These are phyloP conservation scores for Drymodes brunneopygia DNA, from an alignment of 2,113 vertebrate species.

Conservation along the genomic window DNA sequence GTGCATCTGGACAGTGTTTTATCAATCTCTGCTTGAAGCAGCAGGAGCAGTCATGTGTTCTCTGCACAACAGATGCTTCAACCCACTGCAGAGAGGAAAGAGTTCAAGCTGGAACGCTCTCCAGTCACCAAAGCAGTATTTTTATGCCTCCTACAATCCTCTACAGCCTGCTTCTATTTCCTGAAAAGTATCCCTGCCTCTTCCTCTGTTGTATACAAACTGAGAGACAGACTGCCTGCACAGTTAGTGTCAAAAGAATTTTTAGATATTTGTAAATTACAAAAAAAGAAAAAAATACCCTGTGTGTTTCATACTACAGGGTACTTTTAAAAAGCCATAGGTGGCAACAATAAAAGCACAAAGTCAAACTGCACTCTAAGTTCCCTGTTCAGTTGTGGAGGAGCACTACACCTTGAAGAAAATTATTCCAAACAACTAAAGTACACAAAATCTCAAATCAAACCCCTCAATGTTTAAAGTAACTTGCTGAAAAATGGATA, in stretches of 20 bases:
- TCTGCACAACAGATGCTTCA: background rate
- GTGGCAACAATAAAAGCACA: background rate
- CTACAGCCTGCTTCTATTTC: background rate
- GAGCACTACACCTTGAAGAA: background rate
- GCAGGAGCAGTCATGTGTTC: background rate
- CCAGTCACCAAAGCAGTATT: background rate
- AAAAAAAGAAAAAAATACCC: fast-evolving
- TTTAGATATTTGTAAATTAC: background rate
- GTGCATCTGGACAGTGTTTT: background rate
- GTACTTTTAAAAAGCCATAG: background rate
- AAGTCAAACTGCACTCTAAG: background rate
- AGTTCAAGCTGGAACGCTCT: background rate
- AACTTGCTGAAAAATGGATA: background rate
- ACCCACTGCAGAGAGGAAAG: background rate
- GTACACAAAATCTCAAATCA: background rate
- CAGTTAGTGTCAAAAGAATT: background rate
- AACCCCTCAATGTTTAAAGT: background rate
- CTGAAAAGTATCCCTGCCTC: background rate
- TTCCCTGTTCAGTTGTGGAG: background rate
- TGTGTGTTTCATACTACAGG: background rate
- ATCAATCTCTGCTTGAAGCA: background rate
- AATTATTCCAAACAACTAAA: background rate
- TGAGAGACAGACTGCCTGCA: background rate
- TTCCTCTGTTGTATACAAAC: background rate
- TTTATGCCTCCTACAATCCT: background rate